Conservation (phyloP, 2,113 vertebrate species). For the Crotalus horridus region DNA sequence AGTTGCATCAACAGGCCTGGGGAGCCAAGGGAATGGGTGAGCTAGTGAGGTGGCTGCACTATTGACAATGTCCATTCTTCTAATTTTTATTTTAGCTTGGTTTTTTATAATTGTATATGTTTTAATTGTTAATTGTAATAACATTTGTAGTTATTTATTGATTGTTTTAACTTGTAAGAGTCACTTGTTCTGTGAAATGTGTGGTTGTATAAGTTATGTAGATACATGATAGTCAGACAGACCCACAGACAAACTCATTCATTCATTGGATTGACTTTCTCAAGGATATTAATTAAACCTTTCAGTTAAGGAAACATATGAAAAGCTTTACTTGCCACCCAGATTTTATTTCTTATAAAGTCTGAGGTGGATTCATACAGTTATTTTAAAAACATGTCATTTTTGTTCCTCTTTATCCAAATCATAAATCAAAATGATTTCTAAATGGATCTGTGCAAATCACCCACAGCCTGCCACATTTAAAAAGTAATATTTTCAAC, state of each 20-base stretch:
- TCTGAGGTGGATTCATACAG: neutral
- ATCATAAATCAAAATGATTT: slow-evolving; percentile 1
- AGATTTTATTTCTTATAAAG: neutral
- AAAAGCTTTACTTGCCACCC: neutral
- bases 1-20: neutral
- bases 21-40: neutral
- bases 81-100: neutral
- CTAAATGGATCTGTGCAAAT: slow-evolving; percentile 6
- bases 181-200: neutral
- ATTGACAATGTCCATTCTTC: neutral
- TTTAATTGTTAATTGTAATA: neutral
- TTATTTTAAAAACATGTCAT: neutral
- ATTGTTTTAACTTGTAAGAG: neutral
- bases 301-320: neutral
- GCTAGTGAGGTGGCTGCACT: neutral
- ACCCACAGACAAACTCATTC: neutral
- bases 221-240: neutral
- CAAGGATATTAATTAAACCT: neutral
- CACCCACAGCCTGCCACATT: neutral
- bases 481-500: neutral
- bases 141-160: neutral
- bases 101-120: neutral
- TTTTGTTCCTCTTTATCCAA: neutral
- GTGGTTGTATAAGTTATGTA: neutral
- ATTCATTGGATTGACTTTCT: neutral